phyloP scores from a whole-genome alignment of 2,888 invertebrate genomes.

The Epsilonema sp. region DNA sequence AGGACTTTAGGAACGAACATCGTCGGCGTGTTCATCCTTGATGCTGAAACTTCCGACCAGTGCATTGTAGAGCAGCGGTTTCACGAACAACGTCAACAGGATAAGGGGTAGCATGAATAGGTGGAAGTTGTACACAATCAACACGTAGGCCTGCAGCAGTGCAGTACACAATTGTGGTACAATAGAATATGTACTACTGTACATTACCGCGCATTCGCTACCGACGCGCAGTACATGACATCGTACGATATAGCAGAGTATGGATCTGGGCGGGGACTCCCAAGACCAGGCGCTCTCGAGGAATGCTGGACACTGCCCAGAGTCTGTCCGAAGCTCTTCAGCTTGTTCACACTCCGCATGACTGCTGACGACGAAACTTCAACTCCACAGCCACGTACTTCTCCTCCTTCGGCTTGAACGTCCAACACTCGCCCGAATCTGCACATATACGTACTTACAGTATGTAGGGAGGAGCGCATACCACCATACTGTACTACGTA shows the following conservation, averaged over 20 bases:
- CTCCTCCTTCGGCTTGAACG: constrained; percentile 78
- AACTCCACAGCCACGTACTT: constrained; percentile 83
- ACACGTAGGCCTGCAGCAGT: constrained; percentile 46
- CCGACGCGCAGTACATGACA: no score
- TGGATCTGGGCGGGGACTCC: constrained; percentile 69
- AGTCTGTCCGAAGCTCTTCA: constrained; percentile 66
- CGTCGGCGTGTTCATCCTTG: no score
- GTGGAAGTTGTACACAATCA: constrained; percentile 77
- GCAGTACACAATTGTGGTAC: no score
- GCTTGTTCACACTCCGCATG: constrained; percentile 70
- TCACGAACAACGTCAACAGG: constrained; percentile 55
- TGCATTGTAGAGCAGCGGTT: no score
- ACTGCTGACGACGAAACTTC: constrained; percentile 82
- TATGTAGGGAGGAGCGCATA: no score
- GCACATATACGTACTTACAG: no score
- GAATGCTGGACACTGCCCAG: constrained; percentile 70
- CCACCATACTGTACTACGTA: no score
- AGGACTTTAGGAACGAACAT: no score
- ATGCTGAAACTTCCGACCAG: no score
- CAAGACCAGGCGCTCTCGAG: constrained; percentile 90
- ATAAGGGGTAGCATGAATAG: constrained; percentile 77
- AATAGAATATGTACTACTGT: no score
- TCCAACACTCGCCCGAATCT: constrained; percentile 70
- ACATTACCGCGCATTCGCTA: no score
- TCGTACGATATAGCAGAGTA: constrained; percentile 60